A percentile compares a stretch with the other conserved stretches of the same genome.
Evolutionary conservation across 2,113 vertebrate species (phyloP).

Genomic region (Psilopogon haemacephalus): DNA sequence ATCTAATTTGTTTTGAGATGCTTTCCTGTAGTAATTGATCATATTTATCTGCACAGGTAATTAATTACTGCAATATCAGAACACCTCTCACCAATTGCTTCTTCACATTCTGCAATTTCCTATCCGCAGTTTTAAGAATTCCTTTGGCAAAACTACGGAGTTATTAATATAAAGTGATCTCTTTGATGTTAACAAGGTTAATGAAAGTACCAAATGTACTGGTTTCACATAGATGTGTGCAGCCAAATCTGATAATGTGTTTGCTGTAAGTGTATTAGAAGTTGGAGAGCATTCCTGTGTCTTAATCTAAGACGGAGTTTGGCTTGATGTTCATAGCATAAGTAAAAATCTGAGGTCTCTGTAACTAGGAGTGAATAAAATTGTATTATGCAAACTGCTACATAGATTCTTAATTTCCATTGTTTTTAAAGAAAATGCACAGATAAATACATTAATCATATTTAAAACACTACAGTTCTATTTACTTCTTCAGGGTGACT

Average conservation of each 20-base stretch:
- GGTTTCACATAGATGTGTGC: not conserved
- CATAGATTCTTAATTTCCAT: not conserved
- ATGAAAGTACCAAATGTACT: not conserved
- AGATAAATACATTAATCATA: not conserved
- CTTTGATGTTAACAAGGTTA: not conserved
- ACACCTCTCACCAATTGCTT: not conserved
- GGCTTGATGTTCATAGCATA: fast-evolving
- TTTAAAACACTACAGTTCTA: not conserved
- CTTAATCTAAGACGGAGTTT: not conserved
- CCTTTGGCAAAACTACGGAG: not conserved
- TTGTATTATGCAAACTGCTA: not conserved
- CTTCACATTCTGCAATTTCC: not conserved
- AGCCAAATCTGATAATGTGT: not conserved
- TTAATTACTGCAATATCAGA: not conserved
- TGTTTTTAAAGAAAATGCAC: not conserved
- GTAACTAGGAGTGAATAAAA: not conserved
- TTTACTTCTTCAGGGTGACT: not conserved
- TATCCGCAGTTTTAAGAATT: not conserved
- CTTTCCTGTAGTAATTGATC: not conserved
- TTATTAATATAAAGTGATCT: not conserved
- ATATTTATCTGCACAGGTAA: not conserved
- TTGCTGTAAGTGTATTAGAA: not conserved
- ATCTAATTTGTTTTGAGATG: not conserved
- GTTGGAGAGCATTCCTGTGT: not conserved
- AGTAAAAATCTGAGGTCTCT: not conserved